Evolutionary conservation across 2,113 vertebrate genomes (phyloP).

Genomic region (Thalassarche chlororhynchos): DNA sequence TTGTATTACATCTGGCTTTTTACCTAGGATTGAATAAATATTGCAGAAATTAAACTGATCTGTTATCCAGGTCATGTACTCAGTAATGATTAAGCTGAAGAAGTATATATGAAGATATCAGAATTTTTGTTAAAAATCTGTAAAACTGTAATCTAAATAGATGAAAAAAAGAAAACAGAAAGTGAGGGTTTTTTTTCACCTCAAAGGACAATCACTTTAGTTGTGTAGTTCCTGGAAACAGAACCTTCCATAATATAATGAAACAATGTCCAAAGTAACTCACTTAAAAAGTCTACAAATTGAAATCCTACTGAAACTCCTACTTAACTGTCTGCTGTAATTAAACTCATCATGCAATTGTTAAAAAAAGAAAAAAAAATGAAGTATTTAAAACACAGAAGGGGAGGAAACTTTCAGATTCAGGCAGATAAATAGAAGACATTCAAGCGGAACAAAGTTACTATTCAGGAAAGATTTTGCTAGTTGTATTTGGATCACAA

Average conservation of each 20-base stretch:
- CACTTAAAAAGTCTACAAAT: background rate
- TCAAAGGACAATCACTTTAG: background rate
- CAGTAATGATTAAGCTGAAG: background rate
- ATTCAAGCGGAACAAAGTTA: background rate
- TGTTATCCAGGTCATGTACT: background rate
- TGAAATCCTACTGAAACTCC: background rate
- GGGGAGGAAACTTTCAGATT: background rate
- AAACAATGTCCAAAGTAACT: background rate
- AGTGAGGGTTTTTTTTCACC: background rate
- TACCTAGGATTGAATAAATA: background rate
- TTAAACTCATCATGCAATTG: background rate
- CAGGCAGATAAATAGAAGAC: background rate
- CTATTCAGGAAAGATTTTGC: background rate
- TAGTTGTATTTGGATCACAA: background rate
- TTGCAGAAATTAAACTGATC: background rate
- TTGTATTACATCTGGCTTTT: background rate
- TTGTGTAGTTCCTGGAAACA: background rate
- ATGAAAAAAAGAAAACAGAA: background rate
- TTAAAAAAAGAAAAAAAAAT: background rate
- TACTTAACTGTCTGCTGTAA: background rate
- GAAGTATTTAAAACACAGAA: background rate
- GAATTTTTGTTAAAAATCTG: background rate
- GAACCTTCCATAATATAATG: background rate
- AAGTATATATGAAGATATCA: background rate
- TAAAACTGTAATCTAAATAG: background rate